phyloP scores from a whole-genome alignment of 1,140 invertebrate species.

The Drosophila ercepeae region DNA sequence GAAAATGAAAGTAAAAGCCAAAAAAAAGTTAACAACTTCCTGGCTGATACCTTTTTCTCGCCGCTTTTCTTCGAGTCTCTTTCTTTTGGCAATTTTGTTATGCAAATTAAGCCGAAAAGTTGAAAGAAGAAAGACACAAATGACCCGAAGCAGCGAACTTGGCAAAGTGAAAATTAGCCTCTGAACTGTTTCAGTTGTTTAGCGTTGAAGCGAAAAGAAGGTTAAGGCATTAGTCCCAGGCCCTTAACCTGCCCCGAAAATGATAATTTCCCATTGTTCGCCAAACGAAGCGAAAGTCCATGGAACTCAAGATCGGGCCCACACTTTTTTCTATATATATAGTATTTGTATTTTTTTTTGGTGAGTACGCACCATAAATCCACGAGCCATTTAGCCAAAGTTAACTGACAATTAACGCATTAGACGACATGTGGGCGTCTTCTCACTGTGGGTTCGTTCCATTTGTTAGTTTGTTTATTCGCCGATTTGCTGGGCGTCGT shows the following conservation, averaged over 20 bases:
- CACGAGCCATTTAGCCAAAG: conserved; percentile 69
- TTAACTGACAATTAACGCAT: conserved; percentile 77
- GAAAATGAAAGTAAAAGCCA: conserved; percentile 67
- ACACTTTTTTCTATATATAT: not conserved
- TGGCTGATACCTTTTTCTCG: conserved; percentile 32
- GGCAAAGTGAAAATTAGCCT: conserved; percentile 71
- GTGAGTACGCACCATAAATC: conserved; percentile 52
- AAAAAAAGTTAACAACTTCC: conserved; percentile 53
- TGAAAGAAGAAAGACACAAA: conserved; percentile 58
- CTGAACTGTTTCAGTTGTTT: conserved; percentile 43
- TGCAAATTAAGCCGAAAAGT: conserved; percentile 62
- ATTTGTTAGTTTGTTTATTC: conserved; percentile 44
- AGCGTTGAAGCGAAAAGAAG: conserved; percentile 22
- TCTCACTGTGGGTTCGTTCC: conserved; percentile 29
- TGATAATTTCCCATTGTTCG: conserved; percentile 60
- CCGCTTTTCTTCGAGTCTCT: conserved; percentile 28
- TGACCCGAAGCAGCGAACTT: conserved; percentile 63
- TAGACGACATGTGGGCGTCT: conserved; percentile 55
- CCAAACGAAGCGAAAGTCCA: conserved; percentile 38
- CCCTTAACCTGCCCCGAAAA: conserved; percentile 40
- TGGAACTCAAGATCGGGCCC: not conserved
- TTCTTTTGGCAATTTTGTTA: conserved; percentile 53
- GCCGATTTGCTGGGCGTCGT: conserved; percentile 54
- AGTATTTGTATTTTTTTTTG: not conserved
- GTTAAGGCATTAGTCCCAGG: conserved; percentile 42